Conservation (phyloP, 2,888 invertebrate genomes). For the Taphrorychus bicolor region DNA sequence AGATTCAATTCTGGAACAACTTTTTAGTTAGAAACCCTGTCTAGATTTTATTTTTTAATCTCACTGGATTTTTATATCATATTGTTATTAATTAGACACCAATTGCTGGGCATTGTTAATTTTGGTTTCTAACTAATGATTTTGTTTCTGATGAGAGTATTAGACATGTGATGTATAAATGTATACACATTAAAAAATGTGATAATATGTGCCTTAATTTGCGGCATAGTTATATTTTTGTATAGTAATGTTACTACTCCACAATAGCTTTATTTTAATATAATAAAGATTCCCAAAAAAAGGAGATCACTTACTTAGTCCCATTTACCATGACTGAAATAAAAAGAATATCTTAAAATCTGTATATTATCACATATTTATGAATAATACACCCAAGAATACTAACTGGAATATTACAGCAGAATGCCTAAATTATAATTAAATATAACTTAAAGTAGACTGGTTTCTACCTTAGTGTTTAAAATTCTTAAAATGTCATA, state of each 20-base stretch:
- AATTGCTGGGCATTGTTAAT: no score
- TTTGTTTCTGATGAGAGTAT: constrained; percentile 31
- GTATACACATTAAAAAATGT: constrained; percentile 43
- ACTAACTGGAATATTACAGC: neutral
- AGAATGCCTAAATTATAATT: no score
- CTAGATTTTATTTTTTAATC: no score
- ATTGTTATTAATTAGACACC: no score
- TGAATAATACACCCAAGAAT: neutral
- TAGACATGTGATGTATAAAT: constrained; percentile 42
- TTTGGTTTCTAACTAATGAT: neutral
- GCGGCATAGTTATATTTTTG: constrained; percentile 37
- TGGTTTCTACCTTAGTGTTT: neutral
- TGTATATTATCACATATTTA: neutral
- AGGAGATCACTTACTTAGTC: neutral
- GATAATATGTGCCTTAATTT: constrained; percentile 45
- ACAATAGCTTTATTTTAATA: constrained; percentile 1
- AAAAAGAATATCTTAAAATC: neutral
- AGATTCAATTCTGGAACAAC: no score
- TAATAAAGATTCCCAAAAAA: neutral
- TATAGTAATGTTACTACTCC: constrained; percentile 1
- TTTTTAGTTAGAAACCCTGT: no score
- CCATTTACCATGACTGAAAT: no score
- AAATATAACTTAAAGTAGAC: neutral
- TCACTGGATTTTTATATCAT: no score
- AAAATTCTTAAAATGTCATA: constrained; percentile 4